Conservation (phyloP, 2,797 vertebrate species). For the Mormyrus hasselquistii region DNA sequence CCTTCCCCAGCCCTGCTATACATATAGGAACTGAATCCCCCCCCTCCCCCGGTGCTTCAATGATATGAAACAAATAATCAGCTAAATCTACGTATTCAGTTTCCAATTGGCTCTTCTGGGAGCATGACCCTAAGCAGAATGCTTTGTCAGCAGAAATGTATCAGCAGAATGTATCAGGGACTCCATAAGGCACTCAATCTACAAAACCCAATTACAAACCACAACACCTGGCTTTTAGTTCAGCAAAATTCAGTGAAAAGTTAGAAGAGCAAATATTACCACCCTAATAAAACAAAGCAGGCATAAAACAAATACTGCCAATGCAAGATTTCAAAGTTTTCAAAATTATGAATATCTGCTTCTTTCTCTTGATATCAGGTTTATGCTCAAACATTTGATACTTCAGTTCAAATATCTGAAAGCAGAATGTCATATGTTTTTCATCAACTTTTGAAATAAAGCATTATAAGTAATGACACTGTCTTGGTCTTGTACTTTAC, state of each 20-base stretch:
- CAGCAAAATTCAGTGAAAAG: not conserved
- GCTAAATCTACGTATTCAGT: not conserved
- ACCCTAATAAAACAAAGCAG: not conserved
- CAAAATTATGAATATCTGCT: not conserved
- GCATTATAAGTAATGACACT: not conserved
- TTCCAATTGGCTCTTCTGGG: not conserved
- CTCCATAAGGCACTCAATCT: not conserved
- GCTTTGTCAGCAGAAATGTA: not conserved
- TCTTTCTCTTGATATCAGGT: not conserved
- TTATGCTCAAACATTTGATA: not conserved
- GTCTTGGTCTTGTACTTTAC: not conserved
- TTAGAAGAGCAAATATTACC: not conserved
- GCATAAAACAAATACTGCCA: not conserved
- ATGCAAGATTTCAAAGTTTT: not conserved
- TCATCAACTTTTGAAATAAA: not conserved
- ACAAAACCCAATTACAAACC: not conserved
- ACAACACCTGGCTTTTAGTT: not conserved
- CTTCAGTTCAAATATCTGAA: not conserved
- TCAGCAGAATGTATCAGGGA: not conserved
- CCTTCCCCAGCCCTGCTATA: too few species aligned
- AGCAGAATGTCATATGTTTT: not conserved
- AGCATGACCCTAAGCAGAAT: not conserved
- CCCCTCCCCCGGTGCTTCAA: not conserved
- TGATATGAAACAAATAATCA: not conserved
- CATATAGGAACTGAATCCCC: too few species aligned